phyloP scores from a whole-genome alignment of 2,888 invertebrate genomes.

The Petrolisthes cinctipes region DNA sequence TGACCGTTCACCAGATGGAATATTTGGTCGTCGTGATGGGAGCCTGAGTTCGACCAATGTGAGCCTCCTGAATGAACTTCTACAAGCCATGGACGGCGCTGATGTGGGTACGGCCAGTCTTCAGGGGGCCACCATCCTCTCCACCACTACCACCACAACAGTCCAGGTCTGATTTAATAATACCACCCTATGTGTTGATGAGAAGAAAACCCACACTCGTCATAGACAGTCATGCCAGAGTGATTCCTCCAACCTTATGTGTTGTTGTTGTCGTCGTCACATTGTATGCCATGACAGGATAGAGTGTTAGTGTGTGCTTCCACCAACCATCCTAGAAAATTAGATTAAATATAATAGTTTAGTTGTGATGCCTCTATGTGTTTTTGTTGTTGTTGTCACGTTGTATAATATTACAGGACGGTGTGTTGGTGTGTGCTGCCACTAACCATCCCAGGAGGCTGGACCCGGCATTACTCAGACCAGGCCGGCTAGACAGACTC shows the following conservation, averaged over 20 bases:
- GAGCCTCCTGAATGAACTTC: conserved; percentile 53
- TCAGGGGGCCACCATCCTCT: conserved; percentile 46
- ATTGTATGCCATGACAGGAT: neutral
- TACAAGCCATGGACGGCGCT: conserved; percentile 62
- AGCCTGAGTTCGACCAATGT: conserved; percentile 23
- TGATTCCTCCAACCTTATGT: too few species aligned
- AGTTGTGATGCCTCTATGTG: neutral
- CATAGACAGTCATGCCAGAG: too few species aligned
- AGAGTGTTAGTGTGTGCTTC: neutral
- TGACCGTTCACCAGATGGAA: conserved; percentile 44
- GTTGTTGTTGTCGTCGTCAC: neutral
- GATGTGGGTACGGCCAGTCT: conserved; percentile 46
- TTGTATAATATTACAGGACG: conserved; percentile 39
- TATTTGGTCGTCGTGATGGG: conserved; percentile 44
- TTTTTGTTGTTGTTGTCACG: neutral
- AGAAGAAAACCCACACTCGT: neutral
- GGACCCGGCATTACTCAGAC: conserved; percentile 56
- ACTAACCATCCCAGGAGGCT: conserved; percentile 51
- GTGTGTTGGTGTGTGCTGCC: conserved; percentile 56
- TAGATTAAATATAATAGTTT: too few species aligned
- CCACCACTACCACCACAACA: conserved; percentile 3
- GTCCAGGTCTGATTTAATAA: neutral
- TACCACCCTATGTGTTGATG: too few species aligned
- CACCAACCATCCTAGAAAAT: neutral
- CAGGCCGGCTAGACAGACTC: conserved; percentile 56